These are phyloP conservation scores for Phoxinus dragarum DNA, from an alignment of 2,797 vertebrate genomes.

Conservation along the genomic window DNA sequence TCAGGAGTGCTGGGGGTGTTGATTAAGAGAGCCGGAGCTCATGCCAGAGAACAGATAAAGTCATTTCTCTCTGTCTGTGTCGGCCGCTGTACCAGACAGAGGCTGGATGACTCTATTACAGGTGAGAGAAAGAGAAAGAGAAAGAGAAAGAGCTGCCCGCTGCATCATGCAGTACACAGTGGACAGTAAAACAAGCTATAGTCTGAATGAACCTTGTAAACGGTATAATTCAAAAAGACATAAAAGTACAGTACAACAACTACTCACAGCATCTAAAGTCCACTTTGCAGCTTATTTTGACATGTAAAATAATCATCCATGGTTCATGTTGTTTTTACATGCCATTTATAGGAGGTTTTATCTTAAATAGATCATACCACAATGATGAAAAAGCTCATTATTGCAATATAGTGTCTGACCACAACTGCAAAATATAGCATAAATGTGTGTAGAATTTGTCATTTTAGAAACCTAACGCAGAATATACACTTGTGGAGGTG, in stretches of 20 bases:
- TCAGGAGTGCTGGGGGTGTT: constrained; percentile 34
- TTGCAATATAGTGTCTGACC: not conserved
- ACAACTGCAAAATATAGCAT: not conserved
- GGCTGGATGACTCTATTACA: constrained; percentile 38
- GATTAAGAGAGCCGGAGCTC: constrained; percentile 39
- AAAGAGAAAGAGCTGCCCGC: not conserved
- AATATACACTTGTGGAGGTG: not conserved
- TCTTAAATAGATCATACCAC: not conserved
- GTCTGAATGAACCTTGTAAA: not conserved
- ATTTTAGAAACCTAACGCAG: not conserved
- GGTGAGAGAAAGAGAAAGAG: constrained; percentile 15
- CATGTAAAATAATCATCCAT: not conserved
- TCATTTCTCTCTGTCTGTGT: constrained; percentile 35
- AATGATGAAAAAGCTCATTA: not conserved
- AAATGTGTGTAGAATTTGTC: not conserved
- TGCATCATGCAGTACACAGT: not conserved
- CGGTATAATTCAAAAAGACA: not conserved
- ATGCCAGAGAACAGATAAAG: constrained; percentile 36
- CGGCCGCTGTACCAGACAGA: constrained; percentile 1
- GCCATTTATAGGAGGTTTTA: not conserved
- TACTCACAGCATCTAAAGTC: not conserved
- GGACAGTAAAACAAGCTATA: not conserved
- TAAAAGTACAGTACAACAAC: not conserved
- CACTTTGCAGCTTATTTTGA: too few species aligned
- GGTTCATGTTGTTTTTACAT: not conserved